Evolutionary conservation across 2,888 invertebrate species (phyloP), one percentile per base, ranked within the genome.

Genomic region (Lepidochitona cinerea): DNA sequence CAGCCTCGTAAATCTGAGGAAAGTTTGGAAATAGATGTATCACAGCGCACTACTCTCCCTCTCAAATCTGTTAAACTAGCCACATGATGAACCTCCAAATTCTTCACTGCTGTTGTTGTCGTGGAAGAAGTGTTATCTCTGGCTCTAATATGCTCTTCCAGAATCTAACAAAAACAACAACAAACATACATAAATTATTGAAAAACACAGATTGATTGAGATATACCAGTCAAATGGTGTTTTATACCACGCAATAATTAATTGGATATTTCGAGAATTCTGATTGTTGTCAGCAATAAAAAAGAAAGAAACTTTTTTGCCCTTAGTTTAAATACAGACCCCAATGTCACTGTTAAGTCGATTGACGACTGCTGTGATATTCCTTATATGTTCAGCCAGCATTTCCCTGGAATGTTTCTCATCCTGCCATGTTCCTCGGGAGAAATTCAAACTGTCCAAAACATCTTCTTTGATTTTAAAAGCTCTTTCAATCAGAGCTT

Each of bases 371-470:
- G 88, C 88, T 32, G 89, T 90, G 72, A 90, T 90, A n/a, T 88
- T 88, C 4, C 87, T 82, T 36, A 90, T 89, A 75, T 90, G 90
- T 72, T 90, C 90, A 79, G 89, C 89, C 26, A 90, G 81, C 80
- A 89, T 82, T 64, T 76, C 79, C 23, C 90, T 71, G 5, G 88
- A 86, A 54, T 85, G 85, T 77, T 89, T 88, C 78, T 89, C 90
- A 67, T 90, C 89, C 76, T 89, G 87, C 89, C 89, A 89, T 1
- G 89, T 87, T 4, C 89, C 89, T 70, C 89, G 89, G 14, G 87
- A 89, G 74, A 86, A 85, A 72, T 88, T 88, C 69, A 90, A 81
- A 80, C 87, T 90, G 67, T 89, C 89, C 33, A 90, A 84, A 33
- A 90, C 86, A 79, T 90, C 90, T 68, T 89, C 88, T 72, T 89